Conservation (phyloP, 2,797 vertebrate species). For the Margarornis squamiger region DNA sequence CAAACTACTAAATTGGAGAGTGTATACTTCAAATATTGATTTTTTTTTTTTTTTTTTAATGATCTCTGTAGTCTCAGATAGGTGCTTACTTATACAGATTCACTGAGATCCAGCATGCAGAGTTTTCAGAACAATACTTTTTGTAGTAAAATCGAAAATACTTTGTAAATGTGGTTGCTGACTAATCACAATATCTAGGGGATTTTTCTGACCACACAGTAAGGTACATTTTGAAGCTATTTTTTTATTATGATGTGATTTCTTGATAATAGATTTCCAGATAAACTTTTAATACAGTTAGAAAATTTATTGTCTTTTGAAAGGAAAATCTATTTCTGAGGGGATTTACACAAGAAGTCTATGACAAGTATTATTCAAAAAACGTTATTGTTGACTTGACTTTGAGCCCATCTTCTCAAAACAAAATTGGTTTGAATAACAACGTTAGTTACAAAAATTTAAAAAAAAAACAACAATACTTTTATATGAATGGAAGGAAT, state of each 20-base stretch:
- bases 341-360: not conserved
- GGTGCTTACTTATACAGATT: fast-evolving
- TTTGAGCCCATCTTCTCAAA: not conserved
- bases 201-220: not conserved
- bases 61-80: not conserved
- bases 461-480: not conserved
- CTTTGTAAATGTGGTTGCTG: fast-evolving
- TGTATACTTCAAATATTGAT: not conserved
- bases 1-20: not conserved
- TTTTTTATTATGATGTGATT: fast-evolving
- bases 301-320: not conserved
- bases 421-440: not conserved
- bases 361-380: not conserved
- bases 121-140: not conserved
- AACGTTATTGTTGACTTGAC: not conserved
- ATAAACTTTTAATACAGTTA: not conserved
- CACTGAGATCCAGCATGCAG: not conserved
- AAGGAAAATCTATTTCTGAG: not conserved
- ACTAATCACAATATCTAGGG: not conserved
- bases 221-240: fast-evolving
- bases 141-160: not conserved
- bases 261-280: not conserved
- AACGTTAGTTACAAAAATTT: not conserved
- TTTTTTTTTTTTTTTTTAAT: not conserved
- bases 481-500: not conserved